Base-by-base conservation (phyloP, 2,888 invertebrate genomes). In the Drosophila nigricruria region DNA sequence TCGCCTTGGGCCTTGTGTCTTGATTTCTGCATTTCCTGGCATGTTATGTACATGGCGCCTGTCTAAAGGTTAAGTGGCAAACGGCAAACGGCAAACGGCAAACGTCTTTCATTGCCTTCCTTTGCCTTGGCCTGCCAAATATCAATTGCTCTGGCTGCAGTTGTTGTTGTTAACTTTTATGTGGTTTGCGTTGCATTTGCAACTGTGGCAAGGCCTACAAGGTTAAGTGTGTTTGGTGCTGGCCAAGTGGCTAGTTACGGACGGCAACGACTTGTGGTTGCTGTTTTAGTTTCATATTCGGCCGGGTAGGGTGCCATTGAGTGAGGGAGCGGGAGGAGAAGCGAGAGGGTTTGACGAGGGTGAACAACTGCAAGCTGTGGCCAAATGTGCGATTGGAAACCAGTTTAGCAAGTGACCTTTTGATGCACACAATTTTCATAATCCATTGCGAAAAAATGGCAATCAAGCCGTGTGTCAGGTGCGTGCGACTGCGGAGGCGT, bases 161-260 rank as follows among this genome's bases (percentile, higher is more conserved):
- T 52, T 20, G 20, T 49, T 47, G 67, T 20, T 45, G 52, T 30
- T 60, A n/a, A n/a, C n/a, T 34, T 45, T 53, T 25, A 49, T 68
- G 67, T 27, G 32, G 62, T 20, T 49, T 63, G 53, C 49, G 43
- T 63, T 64, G 58, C 62, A 68, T 68, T 75, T 69, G 88, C 90
- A 84, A 89, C 89, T 85, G 84, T 88, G 84, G 90, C 90, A 85
- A 85, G 85, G 88, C 90, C 90, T 88, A 70, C 90, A 85, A 85
- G 90, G 85, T 85, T 89, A 89, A 71, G 65, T 57, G 66, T 82
- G 45, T 66, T 56, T 59, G 67, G 64, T 65, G 77, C 42, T 58
- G 63, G 42, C 32, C 62, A 50, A 40, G 27, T 58, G 61, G 65
- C 60, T 49, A 49, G 81, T 73, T 77, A 60, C 61, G 60, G 79